Conservation (phyloP, 2,888 invertebrate species). For the Aelia acuminata region DNA sequence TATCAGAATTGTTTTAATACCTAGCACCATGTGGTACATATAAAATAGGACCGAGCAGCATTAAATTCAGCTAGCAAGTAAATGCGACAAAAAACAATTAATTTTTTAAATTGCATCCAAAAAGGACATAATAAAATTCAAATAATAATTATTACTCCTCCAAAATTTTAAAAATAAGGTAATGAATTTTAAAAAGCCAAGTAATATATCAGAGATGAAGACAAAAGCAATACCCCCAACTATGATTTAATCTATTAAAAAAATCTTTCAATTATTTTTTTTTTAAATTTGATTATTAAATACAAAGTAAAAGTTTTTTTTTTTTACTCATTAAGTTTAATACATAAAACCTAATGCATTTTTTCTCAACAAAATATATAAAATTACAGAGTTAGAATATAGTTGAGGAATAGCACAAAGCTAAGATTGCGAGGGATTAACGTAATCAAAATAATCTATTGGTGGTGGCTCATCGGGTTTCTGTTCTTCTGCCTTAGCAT, state of each 20-base stretch:
- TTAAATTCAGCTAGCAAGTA: neutral
- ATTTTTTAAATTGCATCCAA: neutral
- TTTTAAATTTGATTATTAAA: slow-evolving; percentile 38
- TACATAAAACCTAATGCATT: slow-evolving; percentile 43
- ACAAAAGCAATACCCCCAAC: slow-evolving; percentile 23
- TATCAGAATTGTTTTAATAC: neutral
- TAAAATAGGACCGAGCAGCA: neutral
- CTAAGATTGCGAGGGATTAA: slow-evolving; percentile 52
- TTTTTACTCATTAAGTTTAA: slow-evolving; percentile 44
- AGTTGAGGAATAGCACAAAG: slow-evolving; percentile 31
- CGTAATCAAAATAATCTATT: slow-evolving; percentile 56
- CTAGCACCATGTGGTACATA: neutral
- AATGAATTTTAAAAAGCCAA: neutral
- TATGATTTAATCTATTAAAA: slow-evolving; percentile 31
- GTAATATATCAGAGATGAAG: neutral
- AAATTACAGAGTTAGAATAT: slow-evolving; percentile 20
- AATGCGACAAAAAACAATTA: neutral
- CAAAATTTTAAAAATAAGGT: neutral
- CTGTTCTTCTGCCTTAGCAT: neutral
- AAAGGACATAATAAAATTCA: neutral
- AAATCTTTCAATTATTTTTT: slow-evolving; percentile 20
- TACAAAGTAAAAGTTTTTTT: slow-evolving; percentile 36
- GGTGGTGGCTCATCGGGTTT: slow-evolving; percentile 43
- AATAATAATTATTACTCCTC: neutral
- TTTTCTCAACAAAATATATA: slow-evolving; percentile 38